phyloP scores from a whole-genome alignment of 2,113 vertebrate genomes.

The Elgaria multicarinata region DNA sequence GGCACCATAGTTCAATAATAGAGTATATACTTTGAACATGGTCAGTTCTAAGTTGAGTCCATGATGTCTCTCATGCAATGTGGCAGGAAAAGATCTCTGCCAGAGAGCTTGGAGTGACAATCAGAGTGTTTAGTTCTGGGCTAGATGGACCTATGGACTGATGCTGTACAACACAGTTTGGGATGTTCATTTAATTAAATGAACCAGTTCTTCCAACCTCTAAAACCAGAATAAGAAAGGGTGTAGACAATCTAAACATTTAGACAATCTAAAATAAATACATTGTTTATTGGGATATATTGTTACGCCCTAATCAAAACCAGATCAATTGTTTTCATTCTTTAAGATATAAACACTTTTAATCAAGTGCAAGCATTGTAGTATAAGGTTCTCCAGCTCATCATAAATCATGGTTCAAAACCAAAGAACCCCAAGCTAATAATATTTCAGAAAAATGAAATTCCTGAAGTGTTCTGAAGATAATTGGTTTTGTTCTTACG shows the following conservation, averaged over 20 bases:
- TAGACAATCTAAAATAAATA: not conserved
- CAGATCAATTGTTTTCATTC: conserved; percentile 5
- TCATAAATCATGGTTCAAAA: conserved; percentile 22
- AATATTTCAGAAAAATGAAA: conserved; percentile 30
- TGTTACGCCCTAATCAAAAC: not conserved
- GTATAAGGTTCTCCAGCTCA: not conserved
- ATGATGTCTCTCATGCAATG: not conserved
- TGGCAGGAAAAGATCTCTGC: not conserved
- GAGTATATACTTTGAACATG: not conserved
- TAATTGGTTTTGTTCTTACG: conserved; percentile 16
- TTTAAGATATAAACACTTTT: not conserved
- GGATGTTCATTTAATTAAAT: not conserved
- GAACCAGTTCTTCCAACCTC: not conserved
- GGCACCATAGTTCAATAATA: not conserved
- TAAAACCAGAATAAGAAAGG: not conserved
- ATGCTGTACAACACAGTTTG: not conserved
- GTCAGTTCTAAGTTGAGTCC: too few species aligned
- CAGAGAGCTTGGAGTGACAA: not conserved
- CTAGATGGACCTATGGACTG: not conserved
- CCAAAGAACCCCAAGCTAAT: not conserved
- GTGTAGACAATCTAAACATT: too few species aligned
- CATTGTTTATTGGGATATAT: not conserved
- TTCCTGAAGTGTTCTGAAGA: conserved; percentile 10
- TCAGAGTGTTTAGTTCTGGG: not conserved
- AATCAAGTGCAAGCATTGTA: not conserved